Percentiles rank a stretch among this genome's conserved stretches.
These are phyloP conservation scores for Himalopsyche japonica DNA, from an alignment of 2,888 invertebrate genomes.

Conservation along the genomic window DNA sequence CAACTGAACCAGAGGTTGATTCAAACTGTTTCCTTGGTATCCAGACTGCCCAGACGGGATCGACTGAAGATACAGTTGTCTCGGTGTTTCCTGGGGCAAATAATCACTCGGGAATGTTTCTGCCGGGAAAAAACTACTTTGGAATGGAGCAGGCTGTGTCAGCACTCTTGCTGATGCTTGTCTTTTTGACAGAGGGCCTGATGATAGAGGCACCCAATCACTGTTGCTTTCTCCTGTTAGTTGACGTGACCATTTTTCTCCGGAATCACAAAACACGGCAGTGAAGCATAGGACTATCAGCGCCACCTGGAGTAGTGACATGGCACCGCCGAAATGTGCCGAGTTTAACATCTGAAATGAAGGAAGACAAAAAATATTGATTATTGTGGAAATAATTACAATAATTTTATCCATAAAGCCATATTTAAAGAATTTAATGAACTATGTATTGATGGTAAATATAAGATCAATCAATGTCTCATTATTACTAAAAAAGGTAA, in stretches of 20 bases:
- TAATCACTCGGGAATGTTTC: conserved; percentile 33
- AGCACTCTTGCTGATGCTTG: conserved; percentile 34
- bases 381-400: no score
- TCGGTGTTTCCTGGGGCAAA: conserved; percentile 30
- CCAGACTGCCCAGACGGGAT: conserved; percentile 18
- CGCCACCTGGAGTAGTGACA: not conserved
- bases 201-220: conserved; percentile 37
- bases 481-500: no score
- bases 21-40: conserved; percentile 15
- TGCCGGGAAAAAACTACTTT: conserved; percentile 33
- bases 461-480: no score
- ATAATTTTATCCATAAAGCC: no score
- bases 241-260: conserved; percentile 35
- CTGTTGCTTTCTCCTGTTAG: conserved; percentile 22
- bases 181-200: conserved; percentile 15
- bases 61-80: conserved; percentile 34
- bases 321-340: conserved; percentile 17
- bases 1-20: conserved; percentile 31
- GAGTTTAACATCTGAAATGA: conserved; percentile 24
- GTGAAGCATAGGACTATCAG: not conserved
- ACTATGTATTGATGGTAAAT: no score
- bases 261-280: not conserved
- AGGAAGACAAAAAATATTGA: not conserved
- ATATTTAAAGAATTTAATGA: no score
- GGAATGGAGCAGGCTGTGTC: conserved; percentile 31